Percentiles rank a stretch among this genome's conserved stretches.
phyloP scores from a whole-genome alignment of 2,888 invertebrate species.

The Troides aeacus region DNA sequence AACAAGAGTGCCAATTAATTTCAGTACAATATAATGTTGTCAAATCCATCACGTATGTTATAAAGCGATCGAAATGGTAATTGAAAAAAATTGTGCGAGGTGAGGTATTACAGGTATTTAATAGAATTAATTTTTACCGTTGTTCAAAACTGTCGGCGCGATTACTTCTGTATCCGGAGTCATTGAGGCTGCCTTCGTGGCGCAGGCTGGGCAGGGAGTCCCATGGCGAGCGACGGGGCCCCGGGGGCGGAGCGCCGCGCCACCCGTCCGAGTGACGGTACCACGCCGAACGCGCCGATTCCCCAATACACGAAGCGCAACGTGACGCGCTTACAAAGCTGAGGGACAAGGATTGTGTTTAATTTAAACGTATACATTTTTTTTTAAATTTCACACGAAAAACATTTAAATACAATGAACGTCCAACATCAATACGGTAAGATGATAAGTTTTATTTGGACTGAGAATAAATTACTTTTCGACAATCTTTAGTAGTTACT shows the following conservation, averaged over 20 bases:
- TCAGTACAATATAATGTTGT: neutral
- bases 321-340: slow-evolving; percentile 82
- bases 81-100: neutral
- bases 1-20: neutral
- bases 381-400: neutral
- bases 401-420: neutral
- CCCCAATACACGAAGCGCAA: slow-evolving; percentile 93
- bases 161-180: slow-evolving; percentile 92
- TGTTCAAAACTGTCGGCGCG: slow-evolving; percentile 93
- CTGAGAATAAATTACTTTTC: too few species aligned
- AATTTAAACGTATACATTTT: neutral
- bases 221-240: slow-evolving; percentile 91
- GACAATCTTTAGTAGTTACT: too few species aligned
- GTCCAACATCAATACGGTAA: neutral
- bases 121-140: slow-evolving; percentile 76
- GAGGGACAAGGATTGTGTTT: slow-evolving; percentile 33
- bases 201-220: slow-evolving; percentile 91
- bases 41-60: neutral
- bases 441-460: too few species aligned
- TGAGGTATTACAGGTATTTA: neutral
- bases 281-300: slow-evolving; percentile 93
- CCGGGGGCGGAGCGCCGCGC: slow-evolving; percentile 80
- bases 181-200: slow-evolving; percentile 92
- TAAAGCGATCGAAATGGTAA: neutral
- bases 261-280: slow-evolving; percentile 94